Percentiles rank a stretch among this genome's conserved stretches.
phyloP scores from a whole-genome alignment of 2,113 vertebrate genomes.

The Pomatorhinus ruficollis region DNA sequence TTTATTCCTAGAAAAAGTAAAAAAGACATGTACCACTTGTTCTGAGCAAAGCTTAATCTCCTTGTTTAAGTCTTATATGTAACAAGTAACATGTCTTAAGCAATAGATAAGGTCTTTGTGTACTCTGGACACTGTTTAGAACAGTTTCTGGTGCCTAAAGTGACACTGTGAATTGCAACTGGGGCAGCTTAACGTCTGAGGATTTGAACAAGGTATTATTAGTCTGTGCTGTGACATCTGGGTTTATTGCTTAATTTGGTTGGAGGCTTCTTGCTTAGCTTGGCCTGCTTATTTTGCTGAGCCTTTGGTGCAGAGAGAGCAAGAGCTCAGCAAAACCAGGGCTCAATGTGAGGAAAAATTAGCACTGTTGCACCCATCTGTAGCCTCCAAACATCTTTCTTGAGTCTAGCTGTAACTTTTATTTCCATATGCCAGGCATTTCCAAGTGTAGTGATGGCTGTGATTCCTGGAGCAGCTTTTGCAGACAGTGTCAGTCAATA shows the following conservation, averaged over 20 bases:
- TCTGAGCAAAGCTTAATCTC: background rate
- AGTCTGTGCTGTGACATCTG: background rate
- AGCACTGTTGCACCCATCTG: background rate
- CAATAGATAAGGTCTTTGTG: background rate
- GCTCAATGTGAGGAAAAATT: background rate
- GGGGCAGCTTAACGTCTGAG: background rate
- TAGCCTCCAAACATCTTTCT: background rate
- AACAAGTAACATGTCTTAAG: background rate
- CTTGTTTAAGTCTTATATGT: background rate
- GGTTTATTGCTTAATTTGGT: background rate
- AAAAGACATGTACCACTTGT: background rate
- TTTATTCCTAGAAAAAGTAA: background rate
- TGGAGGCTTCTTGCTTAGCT: background rate
- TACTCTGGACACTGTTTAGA: background rate
- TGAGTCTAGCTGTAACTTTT: background rate
- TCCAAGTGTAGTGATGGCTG: background rate
- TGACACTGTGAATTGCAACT: background rate
- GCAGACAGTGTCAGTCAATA: background rate
- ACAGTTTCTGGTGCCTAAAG: background rate
- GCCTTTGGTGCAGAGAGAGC: background rate
- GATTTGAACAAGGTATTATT: conserved; percentile 1
- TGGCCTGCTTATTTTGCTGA: conserved; percentile 19
- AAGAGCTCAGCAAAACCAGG: background rate
- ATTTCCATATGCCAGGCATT: background rate
- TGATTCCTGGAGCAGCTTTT: background rate